Evolutionary conservation across 2,797 vertebrate genomes (phyloP), one percentile per base, ranked within the genome.

Genomic region (Alauda arvensis): DNA sequence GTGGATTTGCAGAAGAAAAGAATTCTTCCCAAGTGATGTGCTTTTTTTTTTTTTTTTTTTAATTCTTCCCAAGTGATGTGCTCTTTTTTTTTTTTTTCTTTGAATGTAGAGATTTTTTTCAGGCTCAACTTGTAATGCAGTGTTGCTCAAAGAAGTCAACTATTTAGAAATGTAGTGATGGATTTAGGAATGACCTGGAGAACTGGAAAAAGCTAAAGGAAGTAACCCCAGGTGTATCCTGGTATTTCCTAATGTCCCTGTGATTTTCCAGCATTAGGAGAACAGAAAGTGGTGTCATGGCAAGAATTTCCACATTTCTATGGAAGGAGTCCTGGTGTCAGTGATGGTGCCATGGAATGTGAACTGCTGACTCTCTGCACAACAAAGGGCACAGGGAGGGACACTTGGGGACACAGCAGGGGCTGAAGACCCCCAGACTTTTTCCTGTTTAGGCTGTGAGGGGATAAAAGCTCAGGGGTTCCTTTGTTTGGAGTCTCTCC

Each of bases 1-100:
- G 76, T 49, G 70, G 52, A 8, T 91, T 87, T 91, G 62, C 46
- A 83, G 18, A 88, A 83, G 37, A 70, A 46, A 45, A 69, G 42
- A 55, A 49, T 83, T 93, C 70, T 83, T 81, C 77, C 40, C 26
- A 48, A 76, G 55, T 53, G 57, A 43, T 74, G 45, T 51, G 40
- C 43, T 40, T 10, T 40, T 42, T 48, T 70, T 83, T 85, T 85
- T 81, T 85, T 85, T 48, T 45, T 72, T 82, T 79, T 79, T 39
- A 55, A 49, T 83, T 93, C 70, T 83, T 81, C 77, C 40, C 26
- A 48, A 76, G 55, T 53, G 57, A 43, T 74, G 45, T 51, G 40
- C 43, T 40, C n/a, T n/a, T 39, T 10, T 40, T 42, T 48, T 70
- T 83, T 85, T 85, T 81, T 85, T 85, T 48, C 49, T 72, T 82